Percentiles rank a stretch among this genome's conserved stretches.
phyloP scores from a whole-genome alignment of 2,888 invertebrate species.

The Belgica antarctica region DNA sequence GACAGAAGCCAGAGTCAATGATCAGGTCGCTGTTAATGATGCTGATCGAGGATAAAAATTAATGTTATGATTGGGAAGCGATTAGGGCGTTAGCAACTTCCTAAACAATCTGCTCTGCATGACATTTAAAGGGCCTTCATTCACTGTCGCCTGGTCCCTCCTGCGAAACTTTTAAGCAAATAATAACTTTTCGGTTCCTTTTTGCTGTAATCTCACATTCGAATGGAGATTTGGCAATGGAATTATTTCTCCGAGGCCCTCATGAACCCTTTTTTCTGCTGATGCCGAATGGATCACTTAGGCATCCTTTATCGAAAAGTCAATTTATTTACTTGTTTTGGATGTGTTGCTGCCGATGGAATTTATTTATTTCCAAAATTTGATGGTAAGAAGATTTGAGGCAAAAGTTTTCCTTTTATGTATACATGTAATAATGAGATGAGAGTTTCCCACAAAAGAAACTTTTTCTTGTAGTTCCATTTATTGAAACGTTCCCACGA shows the following conservation, averaged over 20 bases:
- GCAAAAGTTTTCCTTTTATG: neutral
- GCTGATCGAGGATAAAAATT: constrained; percentile 9
- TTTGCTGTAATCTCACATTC: neutral
- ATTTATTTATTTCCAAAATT: neutral
- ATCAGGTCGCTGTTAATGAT: constrained; percentile 40
- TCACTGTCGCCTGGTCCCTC: neutral
- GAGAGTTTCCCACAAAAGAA: constrained; percentile 13
- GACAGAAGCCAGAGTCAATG: constrained; percentile 31
- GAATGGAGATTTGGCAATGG: neutral
- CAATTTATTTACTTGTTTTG: constrained; percentile 35
- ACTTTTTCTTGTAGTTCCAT: neutral
- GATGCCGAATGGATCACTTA: neutral
- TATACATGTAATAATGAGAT: constrained; percentile 24
- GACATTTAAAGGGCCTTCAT: neutral
- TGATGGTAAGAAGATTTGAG: neutral
- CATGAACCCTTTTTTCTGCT: neutral
- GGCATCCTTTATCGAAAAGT: constrained; percentile 32
- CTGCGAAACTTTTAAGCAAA: neutral
- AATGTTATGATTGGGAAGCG: constrained; percentile 27
- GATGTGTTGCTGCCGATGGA: neutral
- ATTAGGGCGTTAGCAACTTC: neutral
- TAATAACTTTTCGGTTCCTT: neutral
- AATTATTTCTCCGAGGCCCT: neutral
- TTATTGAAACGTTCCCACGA: neutral
- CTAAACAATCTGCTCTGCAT: neutral